Evolutionary conservation across 2,113 vertebrate genomes (phyloP).

Genomic region (Pycnonotus jocosus): DNA sequence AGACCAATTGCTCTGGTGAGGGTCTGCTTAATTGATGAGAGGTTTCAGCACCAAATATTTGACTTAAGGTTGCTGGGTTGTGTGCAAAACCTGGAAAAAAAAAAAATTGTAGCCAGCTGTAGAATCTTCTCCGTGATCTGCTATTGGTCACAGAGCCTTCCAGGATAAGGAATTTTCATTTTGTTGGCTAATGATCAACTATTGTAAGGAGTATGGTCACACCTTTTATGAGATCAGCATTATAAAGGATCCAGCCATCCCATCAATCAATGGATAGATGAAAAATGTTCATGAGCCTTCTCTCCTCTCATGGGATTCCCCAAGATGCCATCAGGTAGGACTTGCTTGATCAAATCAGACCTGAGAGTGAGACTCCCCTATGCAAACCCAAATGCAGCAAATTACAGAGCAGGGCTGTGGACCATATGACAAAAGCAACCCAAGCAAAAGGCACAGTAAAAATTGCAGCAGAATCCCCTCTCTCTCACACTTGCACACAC

Average conservation of each 20-base stretch:
- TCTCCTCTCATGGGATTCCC: background rate
- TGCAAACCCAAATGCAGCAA: background rate
- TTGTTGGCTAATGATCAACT: background rate
- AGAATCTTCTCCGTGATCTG: background rate
- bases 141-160: background rate
- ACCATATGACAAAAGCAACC: background rate
- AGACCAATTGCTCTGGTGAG: background rate
- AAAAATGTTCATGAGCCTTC: background rate
- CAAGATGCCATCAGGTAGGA: background rate
- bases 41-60: background rate
- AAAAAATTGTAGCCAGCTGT: background rate
- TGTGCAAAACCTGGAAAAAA: background rate
- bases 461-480: background rate
- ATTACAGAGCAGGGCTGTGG: background rate
- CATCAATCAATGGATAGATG: background rate
- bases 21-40: background rate
- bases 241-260: background rate
- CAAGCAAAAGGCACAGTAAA: background rate
- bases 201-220: background rate
- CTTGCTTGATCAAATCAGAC: background rate
- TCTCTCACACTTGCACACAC: background rate
- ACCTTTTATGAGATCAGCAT: background rate
- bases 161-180: background rate
- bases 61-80: background rate
- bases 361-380: background rate